Percentiles rank a stretch among this genome's conserved stretches.
Conservation (phyloP, 2,113 vertebrate genomes). For the Potamarius usumacintae region DNA sequence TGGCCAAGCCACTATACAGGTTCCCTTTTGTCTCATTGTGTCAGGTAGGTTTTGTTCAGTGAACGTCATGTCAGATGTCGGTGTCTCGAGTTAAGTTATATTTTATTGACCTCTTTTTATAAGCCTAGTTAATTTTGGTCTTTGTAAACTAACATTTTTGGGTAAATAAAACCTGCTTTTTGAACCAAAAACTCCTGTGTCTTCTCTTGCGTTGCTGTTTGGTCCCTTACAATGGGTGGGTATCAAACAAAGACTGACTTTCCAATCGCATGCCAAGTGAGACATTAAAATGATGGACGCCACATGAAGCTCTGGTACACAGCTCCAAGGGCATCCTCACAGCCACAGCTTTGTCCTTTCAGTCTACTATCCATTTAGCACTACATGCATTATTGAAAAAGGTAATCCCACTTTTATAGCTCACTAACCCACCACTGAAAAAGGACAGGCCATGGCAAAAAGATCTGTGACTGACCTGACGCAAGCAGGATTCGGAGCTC, state of each 20-base stretch:
- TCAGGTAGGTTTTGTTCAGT: no score
- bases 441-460: neutral
- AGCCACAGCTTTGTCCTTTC: neutral
- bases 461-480: no score
- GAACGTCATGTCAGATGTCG: no score
- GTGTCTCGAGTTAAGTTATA: no score
- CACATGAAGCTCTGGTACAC: neutral
- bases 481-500: neutral
- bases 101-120: no score
- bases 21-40: no score
- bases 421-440: neutral
- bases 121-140: no score
- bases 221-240: neutral
- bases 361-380: neutral
- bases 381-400: constrained; percentile 19
- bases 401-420: constrained; percentile 4
- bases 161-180: no score
- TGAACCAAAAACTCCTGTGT: no score
- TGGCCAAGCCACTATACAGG: no score
- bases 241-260: neutral
- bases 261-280: neutral
- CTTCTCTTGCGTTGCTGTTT: no score
- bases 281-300: neutral
- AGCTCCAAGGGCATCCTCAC: neutral
- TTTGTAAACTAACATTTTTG: no score